phyloP scores from a whole-genome alignment of 2,888 invertebrate species.

The Cacoxenus indagator region DNA sequence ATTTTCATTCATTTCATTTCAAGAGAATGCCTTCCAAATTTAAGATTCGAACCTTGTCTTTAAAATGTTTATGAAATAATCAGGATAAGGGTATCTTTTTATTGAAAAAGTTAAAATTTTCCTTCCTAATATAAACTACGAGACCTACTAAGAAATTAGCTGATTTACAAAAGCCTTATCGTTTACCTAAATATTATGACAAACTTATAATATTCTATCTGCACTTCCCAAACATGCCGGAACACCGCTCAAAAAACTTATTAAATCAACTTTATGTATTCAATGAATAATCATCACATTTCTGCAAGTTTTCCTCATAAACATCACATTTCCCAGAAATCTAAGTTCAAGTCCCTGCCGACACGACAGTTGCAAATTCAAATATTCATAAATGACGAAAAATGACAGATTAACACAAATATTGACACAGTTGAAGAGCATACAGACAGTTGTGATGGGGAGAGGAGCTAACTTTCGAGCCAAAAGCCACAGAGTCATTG shows the following conservation, averaged over 20 bases:
- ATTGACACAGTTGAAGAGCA: constrained; percentile 49
- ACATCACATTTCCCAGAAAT: constrained; percentile 41
- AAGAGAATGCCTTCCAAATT: too few species aligned
- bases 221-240: neutral
- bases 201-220: constrained; percentile 1
- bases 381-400: constrained; percentile 61
- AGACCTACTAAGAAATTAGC: too few species aligned
- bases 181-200: neutral
- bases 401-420: constrained; percentile 64
- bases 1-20: too few species aligned
- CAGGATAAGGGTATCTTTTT: too few species aligned
- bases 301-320: constrained; percentile 48
- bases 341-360: constrained; percentile 21
- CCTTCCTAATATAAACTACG: too few species aligned
- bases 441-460: neutral
- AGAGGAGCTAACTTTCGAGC: neutral
- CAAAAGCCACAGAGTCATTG: constrained; percentile 13
- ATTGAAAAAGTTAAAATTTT: too few species aligned
- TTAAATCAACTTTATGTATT: constrained; percentile 48
- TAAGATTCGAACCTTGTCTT: too few species aligned
- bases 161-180: too few species aligned
- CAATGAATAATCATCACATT: constrained; percentile 62
- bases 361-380: constrained; percentile 50
- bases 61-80: too few species aligned
- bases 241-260: constrained; percentile 32